A percentile compares a stretch with the other conserved stretches of the same genome.
Conservation (phyloP, 2,113 vertebrate genomes). For the Phalacrocorax brasilianus region DNA sequence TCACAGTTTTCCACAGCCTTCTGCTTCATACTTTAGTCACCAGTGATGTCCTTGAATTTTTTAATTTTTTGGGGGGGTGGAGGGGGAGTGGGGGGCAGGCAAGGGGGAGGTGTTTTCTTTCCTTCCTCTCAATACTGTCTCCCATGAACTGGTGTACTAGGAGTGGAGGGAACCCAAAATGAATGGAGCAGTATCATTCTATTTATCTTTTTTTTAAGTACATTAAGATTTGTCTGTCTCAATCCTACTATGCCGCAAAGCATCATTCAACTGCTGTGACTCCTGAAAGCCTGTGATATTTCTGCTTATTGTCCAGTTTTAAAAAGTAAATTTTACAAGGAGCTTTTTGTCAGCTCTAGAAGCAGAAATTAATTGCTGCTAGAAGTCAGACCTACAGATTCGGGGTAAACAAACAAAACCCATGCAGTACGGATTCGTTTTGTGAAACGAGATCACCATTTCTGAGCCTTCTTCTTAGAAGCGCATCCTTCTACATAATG, state of each 20-base stretch:
- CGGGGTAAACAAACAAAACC: background rate
- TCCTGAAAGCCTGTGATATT: background rate
- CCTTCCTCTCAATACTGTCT: background rate
- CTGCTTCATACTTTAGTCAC: background rate
- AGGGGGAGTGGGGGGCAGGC: too few relatives aligned
- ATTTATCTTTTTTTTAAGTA: background rate
- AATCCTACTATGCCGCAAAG: background rate
- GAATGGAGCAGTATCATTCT: background rate
- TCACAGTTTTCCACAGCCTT: background rate
- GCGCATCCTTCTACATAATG: background rate
- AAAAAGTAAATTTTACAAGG: background rate
- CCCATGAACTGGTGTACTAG: background rate
- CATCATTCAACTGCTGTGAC: background rate
- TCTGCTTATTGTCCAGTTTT: background rate
- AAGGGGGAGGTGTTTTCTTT: background rate
- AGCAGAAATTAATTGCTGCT: background rate
- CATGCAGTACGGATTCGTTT: accelerated
- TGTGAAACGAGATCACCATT: background rate
- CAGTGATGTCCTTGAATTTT: background rate
- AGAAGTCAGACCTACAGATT: background rate
- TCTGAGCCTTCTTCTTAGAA: accelerated
- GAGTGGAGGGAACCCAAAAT: background rate
- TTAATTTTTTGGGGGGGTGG: too few relatives aligned
- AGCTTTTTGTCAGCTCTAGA: background rate
- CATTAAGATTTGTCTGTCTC: background rate